Conservation (phyloP, 2,888 invertebrate species). For the Drymonia ruficornis region DNA sequence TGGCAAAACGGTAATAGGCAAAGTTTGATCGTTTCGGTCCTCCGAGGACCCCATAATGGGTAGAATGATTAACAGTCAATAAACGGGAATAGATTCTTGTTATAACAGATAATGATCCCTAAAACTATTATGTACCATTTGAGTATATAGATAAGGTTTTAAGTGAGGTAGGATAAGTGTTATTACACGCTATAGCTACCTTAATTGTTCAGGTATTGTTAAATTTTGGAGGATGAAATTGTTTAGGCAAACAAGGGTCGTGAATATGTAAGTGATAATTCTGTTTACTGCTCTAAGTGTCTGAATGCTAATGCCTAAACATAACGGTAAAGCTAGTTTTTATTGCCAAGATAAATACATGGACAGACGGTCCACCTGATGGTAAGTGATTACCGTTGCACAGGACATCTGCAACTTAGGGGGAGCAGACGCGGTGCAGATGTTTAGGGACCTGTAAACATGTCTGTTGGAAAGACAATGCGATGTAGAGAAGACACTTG, state of each 20-base stretch:
- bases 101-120: constrained; percentile 39
- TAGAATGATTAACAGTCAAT: constrained; percentile 64
- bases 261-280: no score
- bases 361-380: no score
- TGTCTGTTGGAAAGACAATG: not conserved
- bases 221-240: constrained; percentile 1
- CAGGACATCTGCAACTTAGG: no score
- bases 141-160: constrained; percentile 26
- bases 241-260: not conserved
- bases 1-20: constrained; percentile 54
- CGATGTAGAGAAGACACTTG: not conserved
- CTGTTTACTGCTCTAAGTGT: no score
- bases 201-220: constrained; percentile 4
- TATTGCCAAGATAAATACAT: no score
- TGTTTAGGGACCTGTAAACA: no score
- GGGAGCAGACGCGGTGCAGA: no score
- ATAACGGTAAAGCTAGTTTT: no score
- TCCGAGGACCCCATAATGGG: constrained; percentile 42
- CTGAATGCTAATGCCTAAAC: no score
- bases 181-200: constrained; percentile 16
- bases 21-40: constrained; percentile 59
- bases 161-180: constrained; percentile 27
- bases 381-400: no score
- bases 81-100: constrained; percentile 50
- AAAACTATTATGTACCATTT: constrained; percentile 31